Base-by-base conservation (phyloP, 1,140 invertebrate species). In the Bombus balteatus region DNA sequence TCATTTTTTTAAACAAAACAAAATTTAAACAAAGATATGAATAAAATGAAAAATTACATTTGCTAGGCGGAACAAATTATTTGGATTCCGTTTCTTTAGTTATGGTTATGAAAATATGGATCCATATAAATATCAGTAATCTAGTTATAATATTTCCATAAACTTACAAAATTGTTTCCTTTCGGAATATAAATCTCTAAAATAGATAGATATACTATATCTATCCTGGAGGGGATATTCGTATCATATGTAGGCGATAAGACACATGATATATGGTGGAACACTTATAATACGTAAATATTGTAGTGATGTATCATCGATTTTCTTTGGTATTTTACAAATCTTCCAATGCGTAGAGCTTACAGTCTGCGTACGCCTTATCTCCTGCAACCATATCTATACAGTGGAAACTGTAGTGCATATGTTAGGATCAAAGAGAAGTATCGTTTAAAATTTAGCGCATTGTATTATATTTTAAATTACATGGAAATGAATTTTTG, bases 321-420 rank as follows among this genome's bases (percentile, higher is more conserved):
- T n/a, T 68, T 79, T 66, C 28, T 43, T 22, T 25, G 9, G 18
- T 47, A 15, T 12, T 71, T 57, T n/a, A 71, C 15, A 59, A 71
- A 57, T 59, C 3, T 59, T 39, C 59, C 3, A 41, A 41, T 65
- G 25, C n/a, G 5, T 37, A 15, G 32, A 28, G 22, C 37, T 70
- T 28, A 34, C 66, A 37, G 37, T 70, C 68, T 39, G 37, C 25
- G 22, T 53, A 65, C 72, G 81, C 81, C 81, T 75, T 66, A 53
- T 37, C 34, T 15, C 5, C 41, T 75, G 81, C 81, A 75, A 76
- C 59, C 72, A 8, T 5, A 22, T 32, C 37, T 22, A 6, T 66
- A 0, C 22, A 2, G 1, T 1, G 59, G 18, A 39, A 53, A 65
- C 0, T 8, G 32, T 68, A 25, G 12, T 66, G 57, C 3, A 76